Base-by-base conservation (phyloP, 2,888 invertebrate genomes). In the Cantharis rufa region DNA sequence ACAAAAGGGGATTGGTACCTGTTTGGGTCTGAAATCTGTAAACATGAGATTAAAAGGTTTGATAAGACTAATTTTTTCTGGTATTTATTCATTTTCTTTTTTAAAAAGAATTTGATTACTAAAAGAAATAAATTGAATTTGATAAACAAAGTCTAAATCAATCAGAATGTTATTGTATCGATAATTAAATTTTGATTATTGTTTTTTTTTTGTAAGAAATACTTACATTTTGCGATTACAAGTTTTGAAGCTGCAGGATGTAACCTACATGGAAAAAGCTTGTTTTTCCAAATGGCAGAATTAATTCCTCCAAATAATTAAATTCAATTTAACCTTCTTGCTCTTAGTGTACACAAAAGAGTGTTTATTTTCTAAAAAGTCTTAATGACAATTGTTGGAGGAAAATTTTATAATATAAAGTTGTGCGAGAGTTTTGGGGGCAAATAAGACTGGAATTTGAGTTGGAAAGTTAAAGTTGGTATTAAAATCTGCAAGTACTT, bases 401-500 rank as follows among this genome's bases (percentile, higher is more conserved):
- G 82, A 81, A 48, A 48, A 48, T 48, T 48, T 48, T 82, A 78
- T 81, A 75, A 76, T 79, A 81, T 79, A 83, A 84, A 83, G 82
- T 82, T 83, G 81, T 80, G 79, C 71, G 77, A 81, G 78, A 48
- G 48, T 48, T 79, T 70, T 62, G 73, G 84, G 84, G 81, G 83
- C 84, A 85, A 85, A 85, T 84, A 85, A 82, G 84, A 84, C 18
- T 66, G 64, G 18, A 48, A 48, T 48, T 48, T 13, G 48, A 48
- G 48, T 48, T 48, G 48, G 48, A 48, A 48, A 48, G 48, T 48
- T 48, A 48, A 48, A 48, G 83, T 83, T 82, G 78, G 83, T 82
- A 85, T 84, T 84, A 84, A 85, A 85, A 48, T 84, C 83, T 81
- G 78, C 80, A 81, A 66, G 82, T 82, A 82, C 83, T 83, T 83